Conservation (phyloP, 1,140 invertebrate species). For the Acyrthosiphon pisum region DNA sequence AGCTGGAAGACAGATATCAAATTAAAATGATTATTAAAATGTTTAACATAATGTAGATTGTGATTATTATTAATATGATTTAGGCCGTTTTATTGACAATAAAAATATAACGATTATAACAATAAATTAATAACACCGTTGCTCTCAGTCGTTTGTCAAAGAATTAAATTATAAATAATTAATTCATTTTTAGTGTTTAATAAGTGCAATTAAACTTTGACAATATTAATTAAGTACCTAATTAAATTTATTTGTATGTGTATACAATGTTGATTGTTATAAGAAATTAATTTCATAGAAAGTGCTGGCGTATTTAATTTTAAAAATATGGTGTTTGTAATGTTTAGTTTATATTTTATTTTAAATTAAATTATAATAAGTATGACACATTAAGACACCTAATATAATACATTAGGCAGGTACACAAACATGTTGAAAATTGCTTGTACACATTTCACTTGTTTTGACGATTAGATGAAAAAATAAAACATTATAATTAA, state of each 20-base stretch:
- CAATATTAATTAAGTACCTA: conserved; percentile 24
- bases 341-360: conserved; percentile 1
- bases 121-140: conserved; percentile 17
- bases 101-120: background rate
- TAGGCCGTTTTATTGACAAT: background rate
- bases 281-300: conserved; percentile 27
- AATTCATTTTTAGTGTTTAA: background rate
- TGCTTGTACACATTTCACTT: background rate
- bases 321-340: conserved; percentile 16
- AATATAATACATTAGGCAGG: background rate
- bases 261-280: conserved; percentile 41
- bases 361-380: background rate
- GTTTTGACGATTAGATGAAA: background rate
- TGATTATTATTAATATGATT: background rate
- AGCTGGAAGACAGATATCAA: conserved; percentile 35
- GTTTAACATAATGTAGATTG: background rate
- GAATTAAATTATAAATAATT: conserved; percentile 15
- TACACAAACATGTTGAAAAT: background rate
- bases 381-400: background rate
- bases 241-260: conserved; percentile 36
- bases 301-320: conserved; percentile 4
- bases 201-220: background rate
- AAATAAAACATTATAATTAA: background rate
- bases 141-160: conserved; percentile 25
- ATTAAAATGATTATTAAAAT: background rate